Percentiles rank a stretch among this genome's conserved stretches.
Conservation (phyloP, 1,140 invertebrate species). For the Lordiphosa collinella region DNA sequence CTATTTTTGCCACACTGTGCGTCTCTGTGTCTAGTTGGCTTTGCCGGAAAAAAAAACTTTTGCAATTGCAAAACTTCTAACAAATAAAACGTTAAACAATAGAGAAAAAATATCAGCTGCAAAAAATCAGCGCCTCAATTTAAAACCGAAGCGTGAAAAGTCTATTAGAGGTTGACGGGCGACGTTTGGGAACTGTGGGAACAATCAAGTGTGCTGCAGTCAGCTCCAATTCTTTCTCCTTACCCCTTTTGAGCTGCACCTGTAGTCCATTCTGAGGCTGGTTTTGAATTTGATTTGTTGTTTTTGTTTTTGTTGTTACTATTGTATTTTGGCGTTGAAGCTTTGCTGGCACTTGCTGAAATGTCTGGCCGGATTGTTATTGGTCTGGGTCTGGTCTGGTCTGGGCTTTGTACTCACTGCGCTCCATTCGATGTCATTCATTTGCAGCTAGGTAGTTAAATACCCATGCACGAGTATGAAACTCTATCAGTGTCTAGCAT, state of each 20-base stretch:
- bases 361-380: slow-evolving; percentile 58
- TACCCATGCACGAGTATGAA: slow-evolving; percentile 12
- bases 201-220: slow-evolving; percentile 65
- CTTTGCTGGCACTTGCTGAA: slow-evolving; percentile 72
- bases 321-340: slow-evolving; percentile 72
- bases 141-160: slow-evolving; percentile 74
- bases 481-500: slow-evolving; percentile 41
- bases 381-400: background rate
- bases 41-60: slow-evolving; percentile 47
- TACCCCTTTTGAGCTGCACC: slow-evolving; percentile 41
- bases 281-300: slow-evolving; percentile 51
- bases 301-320: slow-evolving; percentile 35
- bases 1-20: no score
- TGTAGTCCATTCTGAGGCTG: slow-evolving; percentile 42
- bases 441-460: slow-evolving; percentile 51
- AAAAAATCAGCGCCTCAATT: slow-evolving; percentile 70
- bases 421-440: slow-evolving; percentile 58
- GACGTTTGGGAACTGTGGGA: slow-evolving; percentile 60
- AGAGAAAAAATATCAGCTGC: slow-evolving; percentile 42
- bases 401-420: slow-evolving; percentile 38
- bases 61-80: slow-evolving; percentile 62
- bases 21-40: slow-evolving; percentile 4
- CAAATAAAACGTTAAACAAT: slow-evolving; percentile 47
- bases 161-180: slow-evolving; percentile 60
- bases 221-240: slow-evolving; percentile 30